Percentiles rank a stretch among this genome's conserved stretches.
These are phyloP conservation scores for Strigops habroptila DNA, from an alignment of 2,113 vertebrate species.

Conservation along the genomic window DNA sequence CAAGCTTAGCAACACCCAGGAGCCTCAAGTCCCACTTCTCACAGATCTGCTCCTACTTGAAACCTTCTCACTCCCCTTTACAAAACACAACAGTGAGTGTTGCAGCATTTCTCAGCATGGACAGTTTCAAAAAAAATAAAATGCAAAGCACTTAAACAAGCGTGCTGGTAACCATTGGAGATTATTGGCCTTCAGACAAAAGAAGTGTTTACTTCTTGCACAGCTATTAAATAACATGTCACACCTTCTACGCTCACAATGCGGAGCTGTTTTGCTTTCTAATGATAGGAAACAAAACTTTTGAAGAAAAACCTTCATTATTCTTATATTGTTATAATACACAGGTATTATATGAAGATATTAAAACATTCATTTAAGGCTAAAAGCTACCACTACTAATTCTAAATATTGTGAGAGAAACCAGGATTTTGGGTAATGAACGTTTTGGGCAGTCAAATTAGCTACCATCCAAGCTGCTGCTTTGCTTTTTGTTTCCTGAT, in stretches of 20 bases:
- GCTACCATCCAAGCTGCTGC: not conserved
- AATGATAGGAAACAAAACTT: not conserved
- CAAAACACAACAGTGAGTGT: fast-evolving
- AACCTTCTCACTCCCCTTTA: not conserved
- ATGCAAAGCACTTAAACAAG: not conserved
- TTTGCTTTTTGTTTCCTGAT: not conserved
- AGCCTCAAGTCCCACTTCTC: no score
- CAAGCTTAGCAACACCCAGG: not conserved
- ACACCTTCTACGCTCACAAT: fast-evolving
- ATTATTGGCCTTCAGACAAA: not conserved
- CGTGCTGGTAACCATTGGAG: not conserved
- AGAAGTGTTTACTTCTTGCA: not conserved
- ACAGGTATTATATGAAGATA: not conserved
- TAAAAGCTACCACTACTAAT: not conserved
- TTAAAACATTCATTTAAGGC: not conserved
- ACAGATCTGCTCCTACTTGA: not conserved
- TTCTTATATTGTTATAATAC: not conserved
- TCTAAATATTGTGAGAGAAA: not conserved
- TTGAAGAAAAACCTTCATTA: not conserved
- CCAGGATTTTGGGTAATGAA: not conserved
- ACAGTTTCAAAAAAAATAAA: not conserved
- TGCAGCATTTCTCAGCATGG: fast-evolving
- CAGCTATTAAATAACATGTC: fast-evolving
- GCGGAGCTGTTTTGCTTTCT: not conserved
- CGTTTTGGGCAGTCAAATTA: not conserved